Conservation (phyloP, 2,113 vertebrate species). For the Cyanoramphus novaezelandiae region DNA sequence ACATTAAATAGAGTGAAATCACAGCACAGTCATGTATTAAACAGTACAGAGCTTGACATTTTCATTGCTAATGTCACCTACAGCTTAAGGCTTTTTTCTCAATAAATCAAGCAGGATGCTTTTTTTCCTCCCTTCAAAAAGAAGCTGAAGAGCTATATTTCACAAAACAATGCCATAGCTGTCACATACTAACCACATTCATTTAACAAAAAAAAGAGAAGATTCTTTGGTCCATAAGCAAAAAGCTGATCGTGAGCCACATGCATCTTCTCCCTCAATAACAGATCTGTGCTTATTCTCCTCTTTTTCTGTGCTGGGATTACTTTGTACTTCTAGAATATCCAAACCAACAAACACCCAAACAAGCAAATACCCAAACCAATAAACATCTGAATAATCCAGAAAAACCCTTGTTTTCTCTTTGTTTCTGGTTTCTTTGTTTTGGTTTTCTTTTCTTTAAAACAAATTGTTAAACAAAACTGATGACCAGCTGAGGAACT, state of each 20-base stretch:
- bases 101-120: conserved; percentile 21
- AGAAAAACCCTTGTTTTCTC: not conserved
- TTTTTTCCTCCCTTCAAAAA: not conserved
- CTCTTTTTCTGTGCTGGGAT: not conserved
- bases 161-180: not conserved
- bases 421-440: not conserved
- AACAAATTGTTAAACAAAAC: not conserved
- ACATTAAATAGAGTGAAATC: conserved; percentile 42
- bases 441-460: not conserved
- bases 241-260: not conserved
- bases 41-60: conserved; percentile 46
- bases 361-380: not conserved
- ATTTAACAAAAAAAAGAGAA: not conserved
- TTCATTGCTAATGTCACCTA: conserved; percentile 63
- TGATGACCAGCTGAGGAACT: not conserved
- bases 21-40: conserved; percentile 32
- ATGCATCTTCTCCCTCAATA: not conserved
- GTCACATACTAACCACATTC: not conserved
- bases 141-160: conserved; percentile 5
- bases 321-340: not conserved
- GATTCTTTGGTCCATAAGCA: not conserved
- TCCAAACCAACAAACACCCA: not conserved
- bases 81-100: conserved; percentile 15
- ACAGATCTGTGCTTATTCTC: not conserved
- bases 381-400: not conserved